A percentile compares a stretch with the other conserved stretches of the same genome.
phyloP scores from a whole-genome alignment of 1,140 invertebrate species.

The Subanguina moxae region DNA sequence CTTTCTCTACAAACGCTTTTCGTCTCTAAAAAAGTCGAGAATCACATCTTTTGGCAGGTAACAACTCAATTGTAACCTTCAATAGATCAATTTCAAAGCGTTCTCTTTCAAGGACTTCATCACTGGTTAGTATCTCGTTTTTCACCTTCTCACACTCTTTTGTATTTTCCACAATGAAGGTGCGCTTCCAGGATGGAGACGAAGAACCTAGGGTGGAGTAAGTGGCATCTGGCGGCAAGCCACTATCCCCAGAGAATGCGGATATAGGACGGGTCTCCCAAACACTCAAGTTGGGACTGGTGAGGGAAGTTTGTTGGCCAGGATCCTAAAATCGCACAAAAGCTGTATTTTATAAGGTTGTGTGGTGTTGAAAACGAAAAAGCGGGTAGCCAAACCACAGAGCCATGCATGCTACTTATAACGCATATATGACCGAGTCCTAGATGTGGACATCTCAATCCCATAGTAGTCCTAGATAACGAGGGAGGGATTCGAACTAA shows the following conservation, averaged over 20 bases:
- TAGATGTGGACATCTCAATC: too few relatives aligned
- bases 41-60: not conserved
- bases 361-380: too few relatives aligned
- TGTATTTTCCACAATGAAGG: slow-evolving; percentile 49
- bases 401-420: too few relatives aligned
- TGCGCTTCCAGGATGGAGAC: slow-evolving; percentile 44
- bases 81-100: slow-evolving; percentile 53
- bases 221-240: not conserved
- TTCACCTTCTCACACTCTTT: not conserved
- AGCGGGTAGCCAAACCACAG: too few relatives aligned
- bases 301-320: not conserved
- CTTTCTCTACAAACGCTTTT: slow-evolving; percentile 55
- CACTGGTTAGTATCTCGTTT: slow-evolving; percentile 57
- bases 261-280: slow-evolving; percentile 57
- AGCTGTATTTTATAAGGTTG: too few relatives aligned
- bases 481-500: too few relatives aligned
- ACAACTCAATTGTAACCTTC: slow-evolving; percentile 13
- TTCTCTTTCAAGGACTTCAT: slow-evolving; percentile 52
- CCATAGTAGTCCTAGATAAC: too few relatives aligned
- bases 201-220: not conserved
- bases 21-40: slow-evolving; percentile 28
- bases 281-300: slow-evolving; percentile 35
- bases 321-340: too few relatives aligned
- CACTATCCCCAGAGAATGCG: slow-evolving; percentile 22
- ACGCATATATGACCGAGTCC: too few relatives aligned